A percentile compares a stretch with the other conserved stretches of the same genome.
Evolutionary conservation across 2,888 invertebrate species (phyloP).

Genomic region (Andrena bicolor): DNA sequence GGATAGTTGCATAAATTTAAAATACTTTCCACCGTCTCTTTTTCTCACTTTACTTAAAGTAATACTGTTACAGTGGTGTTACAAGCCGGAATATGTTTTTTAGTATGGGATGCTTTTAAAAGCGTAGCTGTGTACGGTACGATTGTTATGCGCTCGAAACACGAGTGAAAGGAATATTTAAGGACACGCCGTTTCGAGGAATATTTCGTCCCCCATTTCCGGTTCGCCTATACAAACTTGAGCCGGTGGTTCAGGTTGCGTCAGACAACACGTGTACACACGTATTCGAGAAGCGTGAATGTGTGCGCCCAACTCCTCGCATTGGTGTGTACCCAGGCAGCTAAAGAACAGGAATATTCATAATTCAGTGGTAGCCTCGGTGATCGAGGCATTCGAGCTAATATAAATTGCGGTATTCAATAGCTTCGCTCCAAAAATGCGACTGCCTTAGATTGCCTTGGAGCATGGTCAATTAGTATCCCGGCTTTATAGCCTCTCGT

Average conservation of each 20-base stretch:
- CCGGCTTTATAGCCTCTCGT: too few species aligned
- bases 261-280: slow-evolving; percentile 72
- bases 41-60: background rate
- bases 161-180: slow-evolving; percentile 71
- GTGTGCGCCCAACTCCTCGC: slow-evolving; percentile 37
- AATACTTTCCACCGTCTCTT: background rate
- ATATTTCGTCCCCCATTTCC: slow-evolving; percentile 73
- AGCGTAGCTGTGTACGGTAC: slow-evolving; percentile 10
- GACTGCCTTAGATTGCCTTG: too few species aligned
- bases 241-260: slow-evolving; percentile 74
- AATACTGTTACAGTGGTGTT: too few species aligned
- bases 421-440: too few species aligned
- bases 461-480: too few species aligned
- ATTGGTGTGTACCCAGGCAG: slow-evolving; percentile 37
- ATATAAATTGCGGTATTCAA: background rate
- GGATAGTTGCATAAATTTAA: background rate
- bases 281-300: slow-evolving; percentile 44
- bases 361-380: slow-evolving; percentile 41
- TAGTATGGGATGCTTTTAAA: slow-evolving; percentile 20
- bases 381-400: slow-evolving; percentile 26
- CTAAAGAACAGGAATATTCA: slow-evolving; percentile 63
- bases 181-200: slow-evolving; percentile 69
- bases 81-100: background rate
- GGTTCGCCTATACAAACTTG: slow-evolving; percentile 74
- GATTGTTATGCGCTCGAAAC: slow-evolving; percentile 54